phyloP scores from a whole-genome alignment of 2,113 vertebrate species.

The Chaetodon auriga region DNA sequence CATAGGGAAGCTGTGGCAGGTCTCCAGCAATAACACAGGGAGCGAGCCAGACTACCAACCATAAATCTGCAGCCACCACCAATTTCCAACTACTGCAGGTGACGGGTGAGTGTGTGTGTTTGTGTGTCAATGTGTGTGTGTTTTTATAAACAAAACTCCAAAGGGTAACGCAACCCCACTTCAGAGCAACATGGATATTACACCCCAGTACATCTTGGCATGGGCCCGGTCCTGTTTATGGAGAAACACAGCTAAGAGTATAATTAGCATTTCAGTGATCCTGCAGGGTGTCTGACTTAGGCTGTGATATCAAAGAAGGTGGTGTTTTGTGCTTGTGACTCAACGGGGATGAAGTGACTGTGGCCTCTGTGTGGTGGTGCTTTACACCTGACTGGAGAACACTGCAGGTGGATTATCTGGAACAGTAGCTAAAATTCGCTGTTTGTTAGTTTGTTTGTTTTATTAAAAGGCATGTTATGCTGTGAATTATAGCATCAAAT shows the following conservation, averaged over 20 bases:
- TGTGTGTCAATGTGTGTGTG: constrained; percentile 37
- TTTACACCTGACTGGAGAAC: constrained; percentile 75
- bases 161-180: constrained; percentile 83
- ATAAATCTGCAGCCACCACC: constrained; percentile 86
- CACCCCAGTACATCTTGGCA: constrained; percentile 78
- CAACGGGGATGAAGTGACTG: constrained; percentile 59
- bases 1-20: constrained; percentile 82
- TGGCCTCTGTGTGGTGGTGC: constrained; percentile 56
- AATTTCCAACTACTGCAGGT: constrained; percentile 84
- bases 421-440: constrained; percentile 26
- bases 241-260: constrained; percentile 82
- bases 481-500: constrained; percentile 9
- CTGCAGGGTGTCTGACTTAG: constrained; percentile 80
- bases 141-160: constrained; percentile 86
- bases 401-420: constrained; percentile 76
- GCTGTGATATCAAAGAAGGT: constrained; percentile 80
- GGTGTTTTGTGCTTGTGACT: constrained; percentile 76
- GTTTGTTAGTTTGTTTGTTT: constrained; percentile 36
- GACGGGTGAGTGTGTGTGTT: constrained; percentile 66
- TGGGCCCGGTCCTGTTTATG: constrained; percentile 78
- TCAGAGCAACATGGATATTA: constrained; percentile 86
- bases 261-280: constrained; percentile 83
- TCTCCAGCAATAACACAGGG: constrained; percentile 83
- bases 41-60: constrained; percentile 70
- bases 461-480: background rate